These are phyloP conservation scores for Phocoena sinus DNA, from an alignment of 2,113 vertebrate species.

Conservation along the genomic window DNA sequence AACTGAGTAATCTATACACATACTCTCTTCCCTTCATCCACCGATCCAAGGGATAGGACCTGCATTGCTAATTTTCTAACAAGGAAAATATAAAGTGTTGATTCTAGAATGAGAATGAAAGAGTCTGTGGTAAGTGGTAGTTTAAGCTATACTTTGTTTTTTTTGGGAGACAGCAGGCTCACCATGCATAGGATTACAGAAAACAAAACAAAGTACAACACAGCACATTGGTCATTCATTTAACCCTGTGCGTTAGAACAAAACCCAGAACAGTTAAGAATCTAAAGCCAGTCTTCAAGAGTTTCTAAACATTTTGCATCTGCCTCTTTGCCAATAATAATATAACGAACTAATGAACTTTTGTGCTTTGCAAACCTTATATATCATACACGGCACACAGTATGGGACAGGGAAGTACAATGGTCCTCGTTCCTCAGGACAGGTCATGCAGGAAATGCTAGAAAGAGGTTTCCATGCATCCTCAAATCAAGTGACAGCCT, in stretches of 20 bases:
- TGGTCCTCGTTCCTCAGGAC: not conserved
- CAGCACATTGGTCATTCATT: not conserved
- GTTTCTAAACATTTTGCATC: slow-evolving; percentile 34
- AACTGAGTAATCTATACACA: slow-evolving; percentile 59
- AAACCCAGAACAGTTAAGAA: not conserved
- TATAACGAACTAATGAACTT: slow-evolving; percentile 1
- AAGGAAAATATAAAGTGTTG: slow-evolving; percentile 43
- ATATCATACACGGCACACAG: not conserved
- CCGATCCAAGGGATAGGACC: not conserved
- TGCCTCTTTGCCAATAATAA: slow-evolving; percentile 27
- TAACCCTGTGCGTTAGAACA: slow-evolving; percentile 26
- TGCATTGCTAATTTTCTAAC: slow-evolving; percentile 54
- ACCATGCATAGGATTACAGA: not conserved
- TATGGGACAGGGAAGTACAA: not conserved
- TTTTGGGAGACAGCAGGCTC: not conserved
- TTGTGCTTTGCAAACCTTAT: slow-evolving; percentile 14
- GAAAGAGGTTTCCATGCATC: not conserved
- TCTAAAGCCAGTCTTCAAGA: slow-evolving; percentile 3
- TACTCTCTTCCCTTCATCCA: slow-evolving; percentile 43
- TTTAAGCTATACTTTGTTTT: not conserved
- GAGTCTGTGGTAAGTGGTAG: not conserved
- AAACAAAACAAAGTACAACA: not conserved
- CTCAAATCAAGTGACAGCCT: not conserved
- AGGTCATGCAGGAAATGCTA: not conserved
- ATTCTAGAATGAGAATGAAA: slow-evolving; percentile 31